Conservation (phyloP, 2,797 vertebrate genomes). For the Etheostoma perlongum region DNA sequence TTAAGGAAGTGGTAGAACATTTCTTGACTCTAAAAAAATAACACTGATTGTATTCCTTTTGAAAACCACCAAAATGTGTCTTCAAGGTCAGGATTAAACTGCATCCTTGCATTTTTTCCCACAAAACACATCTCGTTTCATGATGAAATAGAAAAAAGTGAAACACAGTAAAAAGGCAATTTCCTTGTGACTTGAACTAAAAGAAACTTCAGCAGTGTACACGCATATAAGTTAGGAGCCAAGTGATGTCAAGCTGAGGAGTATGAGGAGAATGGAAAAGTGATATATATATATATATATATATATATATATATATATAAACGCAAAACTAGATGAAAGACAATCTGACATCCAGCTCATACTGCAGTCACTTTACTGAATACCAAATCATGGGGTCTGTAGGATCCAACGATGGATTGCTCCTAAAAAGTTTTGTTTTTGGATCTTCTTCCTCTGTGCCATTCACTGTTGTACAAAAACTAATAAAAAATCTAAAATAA, state of each 20-base stretch:
- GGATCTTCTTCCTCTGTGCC: background rate
- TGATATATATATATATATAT: too few relatives aligned
- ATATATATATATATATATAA: too few relatives aligned
- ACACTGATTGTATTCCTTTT: slow-evolving; percentile 7
- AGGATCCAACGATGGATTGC: background rate
- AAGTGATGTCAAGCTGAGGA: slow-evolving; percentile 26
- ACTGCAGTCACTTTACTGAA: background rate
- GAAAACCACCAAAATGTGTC: background rate
- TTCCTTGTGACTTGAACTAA: background rate
- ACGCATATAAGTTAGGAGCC: background rate
- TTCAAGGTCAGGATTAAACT: slow-evolving; percentile 33
- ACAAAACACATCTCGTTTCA: background rate
- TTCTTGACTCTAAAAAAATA: background rate
- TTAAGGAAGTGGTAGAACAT: background rate
- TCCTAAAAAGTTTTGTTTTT: background rate
- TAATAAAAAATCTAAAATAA: background rate
- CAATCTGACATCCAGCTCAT: background rate
- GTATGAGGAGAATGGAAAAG: slow-evolving; percentile 17
- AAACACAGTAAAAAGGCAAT: background rate
- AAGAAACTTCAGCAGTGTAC: background rate
- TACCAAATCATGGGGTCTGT: background rate
- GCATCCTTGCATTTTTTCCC: slow-evolving; percentile 6
- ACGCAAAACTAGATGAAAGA: background rate
- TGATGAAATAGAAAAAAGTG: background rate
- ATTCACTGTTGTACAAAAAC: background rate